A percentile compares a stretch with the other conserved stretches of the same genome.
phyloP scores from a whole-genome alignment of 2,113 vertebrate species.

The Cryptomyrus ogoouensis region DNA sequence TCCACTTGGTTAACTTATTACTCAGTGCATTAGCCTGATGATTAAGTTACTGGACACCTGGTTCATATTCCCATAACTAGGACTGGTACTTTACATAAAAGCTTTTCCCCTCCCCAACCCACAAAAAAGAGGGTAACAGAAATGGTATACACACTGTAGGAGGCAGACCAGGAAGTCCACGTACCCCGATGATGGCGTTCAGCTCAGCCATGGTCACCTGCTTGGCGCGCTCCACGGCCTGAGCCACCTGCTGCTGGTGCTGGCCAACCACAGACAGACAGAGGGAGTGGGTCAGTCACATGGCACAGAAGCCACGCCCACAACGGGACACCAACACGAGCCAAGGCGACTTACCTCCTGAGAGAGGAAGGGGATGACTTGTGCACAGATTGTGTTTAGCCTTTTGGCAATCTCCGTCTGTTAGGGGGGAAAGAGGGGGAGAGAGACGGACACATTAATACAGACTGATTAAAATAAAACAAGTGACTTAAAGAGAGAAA shows the following conservation, averaged over 20 bases:
- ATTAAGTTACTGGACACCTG: background rate
- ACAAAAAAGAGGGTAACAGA: constrained; percentile 51
- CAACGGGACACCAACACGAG: background rate
- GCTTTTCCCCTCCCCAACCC: background rate
- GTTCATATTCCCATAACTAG: background rate
- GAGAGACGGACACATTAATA: constrained; percentile 56
- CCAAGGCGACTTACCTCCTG: constrained; percentile 76
- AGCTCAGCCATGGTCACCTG: constrained; percentile 98
- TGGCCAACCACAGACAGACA: constrained; percentile 71
- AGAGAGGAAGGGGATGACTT: constrained; percentile 95
- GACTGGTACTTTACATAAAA: background rate
- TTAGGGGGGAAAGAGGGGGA: constrained; percentile 44
- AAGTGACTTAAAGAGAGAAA: background rate
- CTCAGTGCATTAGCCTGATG: background rate
- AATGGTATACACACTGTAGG: constrained; percentile 69
- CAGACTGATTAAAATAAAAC: background rate
- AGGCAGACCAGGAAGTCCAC: constrained; percentile 83
- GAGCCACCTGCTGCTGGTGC: constrained; percentile 97
- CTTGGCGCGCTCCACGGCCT: constrained; percentile 94
- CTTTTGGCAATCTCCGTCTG: constrained; percentile 96
- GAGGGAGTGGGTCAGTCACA: constrained; percentile 23
- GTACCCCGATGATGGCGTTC: constrained; percentile 98
- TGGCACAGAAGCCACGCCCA: background rate
- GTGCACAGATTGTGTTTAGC: constrained; percentile 95
- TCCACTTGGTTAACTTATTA: background rate